These are phyloP conservation scores for Rutilus rutilus DNA, from an alignment of 2,113 vertebrate genomes.

Conservation along the genomic window DNA sequence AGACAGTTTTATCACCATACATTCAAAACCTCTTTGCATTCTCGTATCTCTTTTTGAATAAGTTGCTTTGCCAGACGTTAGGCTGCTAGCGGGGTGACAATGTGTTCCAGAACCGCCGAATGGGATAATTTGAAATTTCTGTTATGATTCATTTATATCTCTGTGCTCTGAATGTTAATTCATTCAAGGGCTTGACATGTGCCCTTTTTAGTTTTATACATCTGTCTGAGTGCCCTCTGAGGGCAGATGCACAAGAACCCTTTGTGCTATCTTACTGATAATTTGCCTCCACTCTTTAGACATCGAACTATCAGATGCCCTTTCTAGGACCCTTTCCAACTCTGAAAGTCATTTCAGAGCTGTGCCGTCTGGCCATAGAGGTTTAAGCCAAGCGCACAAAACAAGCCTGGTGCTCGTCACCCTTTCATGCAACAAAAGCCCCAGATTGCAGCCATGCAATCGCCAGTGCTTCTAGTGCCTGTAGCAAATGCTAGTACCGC, in stretches of 20 bases:
- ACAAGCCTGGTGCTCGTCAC: background rate
- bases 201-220: conserved; percentile 46
- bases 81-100: conserved; percentile 34
- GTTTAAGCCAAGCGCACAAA: background rate
- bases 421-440: background rate
- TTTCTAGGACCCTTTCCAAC: conserved; percentile 24
- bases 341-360: background rate
- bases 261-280: conserved; percentile 35
- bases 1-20: conserved; percentile 39
- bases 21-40: conserved; percentile 45
- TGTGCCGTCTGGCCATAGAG: background rate
- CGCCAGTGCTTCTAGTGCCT: background rate
- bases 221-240: conserved; percentile 43
- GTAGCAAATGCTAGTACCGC: background rate
- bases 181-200: conserved; percentile 53
- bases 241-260: conserved; percentile 48
- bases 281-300: conserved; percentile 17
- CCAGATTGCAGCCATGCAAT: background rate
- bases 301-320: conserved; percentile 18
- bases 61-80: conserved; percentile 46
- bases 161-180: conserved; percentile 49
- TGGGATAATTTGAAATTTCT: conserved; percentile 46
- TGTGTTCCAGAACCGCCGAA: conserved; percentile 34
- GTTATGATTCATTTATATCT: conserved; percentile 49
- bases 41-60: conserved; percentile 49